Evolutionary conservation across 2,888 invertebrate species (phyloP).

Genomic region (Coronaproctus castanopsis): DNA sequence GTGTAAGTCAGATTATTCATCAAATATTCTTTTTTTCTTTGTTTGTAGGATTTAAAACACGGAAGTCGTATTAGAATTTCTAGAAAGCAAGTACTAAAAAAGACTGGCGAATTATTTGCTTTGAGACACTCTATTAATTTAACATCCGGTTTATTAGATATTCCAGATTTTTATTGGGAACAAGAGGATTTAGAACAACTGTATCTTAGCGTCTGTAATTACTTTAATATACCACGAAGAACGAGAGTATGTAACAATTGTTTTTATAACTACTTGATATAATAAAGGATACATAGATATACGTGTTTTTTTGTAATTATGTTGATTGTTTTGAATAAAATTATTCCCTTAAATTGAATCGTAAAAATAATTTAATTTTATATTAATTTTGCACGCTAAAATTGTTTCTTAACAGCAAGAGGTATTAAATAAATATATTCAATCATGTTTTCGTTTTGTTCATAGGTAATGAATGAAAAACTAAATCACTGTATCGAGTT

Average conservation of each 20-base stretch:
- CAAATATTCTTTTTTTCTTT: neutral
- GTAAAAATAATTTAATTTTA: no score
- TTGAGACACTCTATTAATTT: conserved; percentile 76
- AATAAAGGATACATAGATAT: no score
- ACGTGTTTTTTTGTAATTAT: no score
- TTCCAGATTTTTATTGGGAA: conserved; percentile 98
- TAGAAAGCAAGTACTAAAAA: conserved; percentile 47
- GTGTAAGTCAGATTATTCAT: neutral
- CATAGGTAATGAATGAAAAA: conserved; percentile 83
- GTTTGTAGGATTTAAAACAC: conserved; percentile 40
- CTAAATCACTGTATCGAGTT: conserved; percentile 84
- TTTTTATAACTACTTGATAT: no score
- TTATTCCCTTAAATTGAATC: no score
- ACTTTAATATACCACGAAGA: conserved; percentile 64
- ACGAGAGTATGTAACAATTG: conserved; percentile 57
- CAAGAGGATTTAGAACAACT: conserved; percentile 67
- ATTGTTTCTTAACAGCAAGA: no score
- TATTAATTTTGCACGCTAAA: no score
- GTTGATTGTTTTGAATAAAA: no score
- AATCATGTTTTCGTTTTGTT: no score
- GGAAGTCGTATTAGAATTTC: conserved; percentile 50
- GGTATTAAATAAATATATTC: no score
- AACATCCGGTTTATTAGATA: conserved; percentile 81
- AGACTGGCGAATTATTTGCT: conserved; percentile 73
- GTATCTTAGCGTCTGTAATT: conserved; percentile 59